Evolutionary conservation across 2,888 invertebrate genomes (phyloP), one percentile per base, ranked within the genome.

Genomic region (Malacosoma neustria): DNA sequence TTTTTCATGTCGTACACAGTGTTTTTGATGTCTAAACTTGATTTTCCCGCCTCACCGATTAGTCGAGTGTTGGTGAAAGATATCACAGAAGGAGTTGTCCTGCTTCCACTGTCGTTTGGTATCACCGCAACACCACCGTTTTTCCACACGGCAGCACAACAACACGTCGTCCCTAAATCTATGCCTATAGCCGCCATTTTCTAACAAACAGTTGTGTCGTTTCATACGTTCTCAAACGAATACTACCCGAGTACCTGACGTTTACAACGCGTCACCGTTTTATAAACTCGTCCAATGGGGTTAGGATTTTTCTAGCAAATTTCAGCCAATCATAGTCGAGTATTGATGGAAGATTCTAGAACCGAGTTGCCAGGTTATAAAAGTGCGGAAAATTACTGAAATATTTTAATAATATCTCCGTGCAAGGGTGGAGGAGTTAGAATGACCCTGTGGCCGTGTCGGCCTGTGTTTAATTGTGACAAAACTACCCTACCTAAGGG

Each of bases 131-230:
- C 67, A 37, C 37, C 42, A 0, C 69, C 70, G 14, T 73, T 42
- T 6, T 54, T 56, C 71, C 72, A 79, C n/a, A 76, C 64, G 2
- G 76, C 76, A 30, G 69, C 75, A 52, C 79, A 75, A 13, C 67
- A 68, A 45, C 58, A 65, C 13, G 73, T 62, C 1, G 75, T 77
- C 3, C 81, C 81, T 36, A 81, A 67, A 54, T 80, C 79, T 5
- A 81, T 77, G 0, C 79, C 80, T 1, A 81, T 56, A 4, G 68
- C 72, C 35, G 62, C 72, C 80, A 80, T 80, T 44, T 45, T 57
- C 11, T 2, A 14, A 34, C 14, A 13, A 34, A 33, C 22, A 22
- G 1, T 2, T n/a, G 14, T 29, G 1, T 2, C 11, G 14, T 29
- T 37, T 39, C 31, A 11, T 15, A 35, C 34, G 34, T 29, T 11